These are phyloP conservation scores for Lacanobia wlatinum DNA, from an alignment of 2,888 invertebrate genomes.

Conservation along the genomic window DNA sequence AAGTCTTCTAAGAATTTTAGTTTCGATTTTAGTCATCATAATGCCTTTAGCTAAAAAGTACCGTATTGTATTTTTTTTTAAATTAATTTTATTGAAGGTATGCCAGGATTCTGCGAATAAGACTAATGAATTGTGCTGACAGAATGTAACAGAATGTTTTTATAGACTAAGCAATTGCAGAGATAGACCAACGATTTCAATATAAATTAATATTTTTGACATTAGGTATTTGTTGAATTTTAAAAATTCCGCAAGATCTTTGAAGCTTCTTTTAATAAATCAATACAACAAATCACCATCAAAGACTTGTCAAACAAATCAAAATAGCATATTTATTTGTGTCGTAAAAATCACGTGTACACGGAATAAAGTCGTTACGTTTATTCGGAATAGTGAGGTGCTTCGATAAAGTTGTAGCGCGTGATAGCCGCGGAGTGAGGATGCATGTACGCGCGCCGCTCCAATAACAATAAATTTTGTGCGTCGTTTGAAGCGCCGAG, in stretches of 20 bases:
- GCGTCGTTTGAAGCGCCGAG: constrained; percentile 88
- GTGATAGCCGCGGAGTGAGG: constrained; percentile 90
- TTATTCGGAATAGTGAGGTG: constrained; percentile 79
- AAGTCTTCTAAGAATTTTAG: not conserved
- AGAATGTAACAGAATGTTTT: not conserved
- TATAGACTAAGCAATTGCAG: not conserved
- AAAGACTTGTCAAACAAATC: constrained; percentile 72
- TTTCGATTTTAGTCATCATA: not conserved
- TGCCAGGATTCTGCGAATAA: not conserved
- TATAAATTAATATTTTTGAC: not conserved
- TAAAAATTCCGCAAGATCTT: not conserved
- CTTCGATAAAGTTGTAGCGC: constrained; percentile 88
- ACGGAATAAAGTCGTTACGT: constrained; percentile 76
- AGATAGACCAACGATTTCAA: not conserved
- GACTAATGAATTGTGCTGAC: not conserved
- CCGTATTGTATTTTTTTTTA: too few species aligned
- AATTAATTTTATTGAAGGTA: not conserved
- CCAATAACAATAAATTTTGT: constrained; percentile 91
- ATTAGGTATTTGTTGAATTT: not conserved
- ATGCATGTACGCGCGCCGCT: constrained; percentile 88
- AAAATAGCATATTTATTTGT: constrained; percentile 73
- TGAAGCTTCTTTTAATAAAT: constrained; percentile 19
- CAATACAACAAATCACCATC: constrained; percentile 21
- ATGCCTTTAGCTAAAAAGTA: too few species aligned
- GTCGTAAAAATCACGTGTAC: constrained; percentile 73